Evolutionary conservation across 1,140 invertebrate species (phyloP).

Genomic region (Drosophila seguyi): DNA sequence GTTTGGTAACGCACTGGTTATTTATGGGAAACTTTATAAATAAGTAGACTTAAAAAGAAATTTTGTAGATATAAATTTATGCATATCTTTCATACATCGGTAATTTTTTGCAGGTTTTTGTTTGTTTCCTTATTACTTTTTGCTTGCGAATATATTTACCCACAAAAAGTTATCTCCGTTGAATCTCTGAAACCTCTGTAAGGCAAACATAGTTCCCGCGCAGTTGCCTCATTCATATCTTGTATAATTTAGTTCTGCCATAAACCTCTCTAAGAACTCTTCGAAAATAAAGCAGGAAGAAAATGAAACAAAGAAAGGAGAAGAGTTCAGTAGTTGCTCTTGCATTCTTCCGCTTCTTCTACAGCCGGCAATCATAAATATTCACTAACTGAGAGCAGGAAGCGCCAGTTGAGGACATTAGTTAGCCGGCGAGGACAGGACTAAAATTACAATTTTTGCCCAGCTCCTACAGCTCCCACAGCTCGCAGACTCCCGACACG

Average conservation of each 20-base stretch:
- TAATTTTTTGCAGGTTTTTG: background rate
- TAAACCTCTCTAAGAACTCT: conserved; percentile 28
- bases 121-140: background rate
- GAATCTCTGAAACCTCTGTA: background rate
- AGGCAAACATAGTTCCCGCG: conserved; percentile 1
- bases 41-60: background rate
- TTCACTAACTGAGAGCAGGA: conserved; percentile 66
- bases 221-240: conserved; percentile 35
- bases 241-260: conserved; percentile 41
- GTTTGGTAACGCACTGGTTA: conserved; percentile 5
- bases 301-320: conserved; percentile 21
- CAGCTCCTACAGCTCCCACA: conserved; percentile 9
- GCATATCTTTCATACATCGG: background rate
- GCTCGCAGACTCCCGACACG: background rate
- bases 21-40: conserved; percentile 1
- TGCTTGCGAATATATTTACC: background rate
- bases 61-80: too few species aligned
- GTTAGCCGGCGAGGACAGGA: conserved; percentile 58
- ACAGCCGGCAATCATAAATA: conserved; percentile 60
- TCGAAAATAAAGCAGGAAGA: conserved; percentile 26
- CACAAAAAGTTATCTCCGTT: background rate
- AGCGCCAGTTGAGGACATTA: conserved; percentile 46
- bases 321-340: conserved; percentile 29
- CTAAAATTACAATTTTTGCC: conserved; percentile 70
- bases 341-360: conserved; percentile 37